Conservation (phyloP, 2,797 vertebrate species). For the Peromyscus nudipes region DNA sequence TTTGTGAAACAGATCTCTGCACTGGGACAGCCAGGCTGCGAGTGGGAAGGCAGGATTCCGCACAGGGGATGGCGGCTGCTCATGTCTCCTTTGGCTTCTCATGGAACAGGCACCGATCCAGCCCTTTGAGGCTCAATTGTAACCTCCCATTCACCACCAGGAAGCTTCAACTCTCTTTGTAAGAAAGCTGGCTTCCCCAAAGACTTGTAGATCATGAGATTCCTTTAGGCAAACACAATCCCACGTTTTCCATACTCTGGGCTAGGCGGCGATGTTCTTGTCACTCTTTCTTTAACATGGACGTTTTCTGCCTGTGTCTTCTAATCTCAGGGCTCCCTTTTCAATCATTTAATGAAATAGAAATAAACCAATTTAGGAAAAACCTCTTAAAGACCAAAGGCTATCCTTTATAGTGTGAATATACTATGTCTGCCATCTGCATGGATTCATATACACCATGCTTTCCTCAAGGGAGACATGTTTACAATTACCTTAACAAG, state of each 20-base stretch:
- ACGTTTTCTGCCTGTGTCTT: neutral
- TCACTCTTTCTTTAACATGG: neutral
- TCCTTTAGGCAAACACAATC: neutral
- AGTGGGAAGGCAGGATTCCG: constrained; percentile 9
- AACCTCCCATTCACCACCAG: constrained; percentile 36
- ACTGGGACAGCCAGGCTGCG: constrained; percentile 24
- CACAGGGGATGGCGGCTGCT: neutral
- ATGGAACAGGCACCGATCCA: constrained; percentile 39
- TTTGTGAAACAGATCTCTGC: constrained; percentile 64
- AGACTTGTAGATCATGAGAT: neutral
- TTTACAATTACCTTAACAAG: neutral
- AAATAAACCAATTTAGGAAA: neutral
- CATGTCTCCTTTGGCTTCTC: constrained; percentile 22
- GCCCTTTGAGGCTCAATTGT: constrained; percentile 3
- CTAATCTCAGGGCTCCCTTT: neutral
- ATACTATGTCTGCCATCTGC: neutral
- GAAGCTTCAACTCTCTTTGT: constrained; percentile 52
- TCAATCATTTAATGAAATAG: constrained; percentile 34
- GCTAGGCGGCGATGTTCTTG: neutral
- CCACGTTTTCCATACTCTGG: neutral
- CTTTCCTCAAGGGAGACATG: neutral
- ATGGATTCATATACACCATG: neutral
- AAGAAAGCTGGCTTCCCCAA: neutral
- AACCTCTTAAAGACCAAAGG: neutral
- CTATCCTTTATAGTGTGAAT: neutral